Conservation (phyloP, 2,113 vertebrate genomes). For the Rafetus swinhoei region DNA sequence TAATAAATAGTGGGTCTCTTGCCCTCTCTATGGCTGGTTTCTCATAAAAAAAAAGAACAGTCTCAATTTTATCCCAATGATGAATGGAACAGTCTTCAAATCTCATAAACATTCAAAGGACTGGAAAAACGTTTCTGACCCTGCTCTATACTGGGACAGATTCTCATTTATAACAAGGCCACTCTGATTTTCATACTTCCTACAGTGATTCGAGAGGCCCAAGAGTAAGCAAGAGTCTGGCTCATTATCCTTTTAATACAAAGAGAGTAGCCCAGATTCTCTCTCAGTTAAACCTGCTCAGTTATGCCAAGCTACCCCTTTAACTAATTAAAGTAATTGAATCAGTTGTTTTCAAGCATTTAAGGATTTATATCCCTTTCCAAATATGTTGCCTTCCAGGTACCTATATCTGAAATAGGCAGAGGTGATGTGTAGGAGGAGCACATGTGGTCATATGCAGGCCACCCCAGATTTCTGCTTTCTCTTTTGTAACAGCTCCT, state of each 20-base stretch:
- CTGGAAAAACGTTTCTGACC: not conserved
- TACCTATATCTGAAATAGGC: no score
- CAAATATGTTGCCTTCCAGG: no score
- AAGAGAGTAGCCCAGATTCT: not conserved
- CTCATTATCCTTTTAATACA: not conserved
- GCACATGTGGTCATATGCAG: no score
- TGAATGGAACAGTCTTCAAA: not conserved
- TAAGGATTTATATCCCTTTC: no score
- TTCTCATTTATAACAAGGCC: not conserved
- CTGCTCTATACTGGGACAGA: not conserved
- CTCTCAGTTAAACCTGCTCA: not conserved
- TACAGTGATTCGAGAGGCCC: not conserved
- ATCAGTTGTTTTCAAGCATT: no score
- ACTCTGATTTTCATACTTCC: not conserved
- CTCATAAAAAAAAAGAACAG: not conserved
- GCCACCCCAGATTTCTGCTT: no score
- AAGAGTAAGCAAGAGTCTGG: not conserved
- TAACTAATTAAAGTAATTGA: constrained; percentile 11
- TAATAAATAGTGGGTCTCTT: not conserved
- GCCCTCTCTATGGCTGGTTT: not conserved
- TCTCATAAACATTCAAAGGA: not conserved
- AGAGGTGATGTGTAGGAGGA: no score
- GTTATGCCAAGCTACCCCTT: not conserved
- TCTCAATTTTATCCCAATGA: not conserved
- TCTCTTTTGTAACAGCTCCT: no score